Evolutionary conservation across 1,140 invertebrate species (phyloP).

Genomic region (Achroia grisella): DNA sequence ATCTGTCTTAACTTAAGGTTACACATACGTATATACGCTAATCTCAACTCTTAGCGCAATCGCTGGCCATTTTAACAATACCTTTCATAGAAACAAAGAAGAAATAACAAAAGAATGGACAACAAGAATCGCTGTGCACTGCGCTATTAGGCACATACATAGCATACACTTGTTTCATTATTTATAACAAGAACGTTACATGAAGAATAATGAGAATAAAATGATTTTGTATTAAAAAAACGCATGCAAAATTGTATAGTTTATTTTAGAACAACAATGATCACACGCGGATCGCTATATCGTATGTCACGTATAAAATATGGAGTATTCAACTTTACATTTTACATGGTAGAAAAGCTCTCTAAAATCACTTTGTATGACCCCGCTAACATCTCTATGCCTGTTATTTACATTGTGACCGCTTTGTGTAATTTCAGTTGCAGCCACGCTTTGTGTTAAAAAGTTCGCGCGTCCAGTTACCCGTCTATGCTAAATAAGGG

Average conservation of each 20-base stretch:
- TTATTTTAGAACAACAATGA: too few relatives aligned
- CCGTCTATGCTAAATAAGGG: slow-evolving; percentile 44
- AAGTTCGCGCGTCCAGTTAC: slow-evolving; percentile 27
- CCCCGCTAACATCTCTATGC: slow-evolving; percentile 7
- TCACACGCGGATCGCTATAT: too few relatives aligned
- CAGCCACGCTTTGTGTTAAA: slow-evolving; percentile 31
- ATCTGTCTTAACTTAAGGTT: slow-evolving; percentile 39
- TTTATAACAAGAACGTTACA: slow-evolving; percentile 26
- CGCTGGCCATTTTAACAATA: slow-evolving; percentile 45
- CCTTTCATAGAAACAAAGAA: slow-evolving; percentile 62
- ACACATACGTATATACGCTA: slow-evolving; percentile 59
- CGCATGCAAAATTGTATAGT: too few relatives aligned
- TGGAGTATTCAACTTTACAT: too few relatives aligned
- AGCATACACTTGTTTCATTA: slow-evolving; percentile 1
- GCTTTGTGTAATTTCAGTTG: slow-evolving; percentile 30
- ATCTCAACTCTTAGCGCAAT: slow-evolving; percentile 64
- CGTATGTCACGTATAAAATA: too few relatives aligned
- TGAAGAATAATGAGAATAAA: slow-evolving; percentile 8
- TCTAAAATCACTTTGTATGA: not conserved
- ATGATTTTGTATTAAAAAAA: too few relatives aligned
- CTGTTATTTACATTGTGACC: slow-evolving; percentile 24
- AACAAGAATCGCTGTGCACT: slow-evolving; percentile 48
- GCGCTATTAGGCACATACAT: slow-evolving; percentile 36
- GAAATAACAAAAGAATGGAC: slow-evolving; percentile 62
- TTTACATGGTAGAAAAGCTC: not conserved